Base-by-base conservation (phyloP, 2,888 invertebrate species). In the Troglohyphantes excavatus region DNA sequence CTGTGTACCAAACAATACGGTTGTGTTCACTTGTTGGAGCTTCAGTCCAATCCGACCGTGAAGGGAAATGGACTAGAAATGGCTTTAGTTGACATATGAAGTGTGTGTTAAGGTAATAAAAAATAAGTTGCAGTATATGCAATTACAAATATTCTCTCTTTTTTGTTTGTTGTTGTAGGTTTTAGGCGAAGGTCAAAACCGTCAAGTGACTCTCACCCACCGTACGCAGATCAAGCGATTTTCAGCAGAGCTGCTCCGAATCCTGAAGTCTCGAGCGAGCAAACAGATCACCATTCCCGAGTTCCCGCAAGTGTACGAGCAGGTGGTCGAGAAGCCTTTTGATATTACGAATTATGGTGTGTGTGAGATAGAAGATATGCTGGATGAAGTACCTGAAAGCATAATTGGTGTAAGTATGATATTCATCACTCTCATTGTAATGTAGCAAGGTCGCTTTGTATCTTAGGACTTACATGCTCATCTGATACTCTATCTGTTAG, bases 171-270 rank as follows among this genome's bases (percentile, higher is more conserved):
- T 43, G 43, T 72, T 26, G 5, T 92, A 97, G 96, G 96, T 98
- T 7, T 95, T 98, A 93, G 98, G 98, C 0, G 97, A 97, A 91
- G 98, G 98, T 0, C 96, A 96, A 91, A 96, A 96, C 91, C 96
- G 97, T 9, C 95, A 97, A 59, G 96, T 99, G 67, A 98, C 98
- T 0, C 94, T 99, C 76, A 97, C 98, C 0, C 97, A 98, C 93
- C 95, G 96, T 79, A 96, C 97, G 0, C 98, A 99, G 94, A 95
- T 96, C 92, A 96, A 97, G 67, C 96, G 98, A 65, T 99, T 99
- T 94, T 97, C 97, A 0, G 96, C 97, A 0, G 98, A 99, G 94
- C 94, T 99, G n/a, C 94, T 97, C 65, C 95, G 97, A 90, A 95
- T 98, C 0, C 94, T 99, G 9, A 97, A 97, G 92, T 95, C 96